These are phyloP conservation scores for Ochropacha duplaris DNA, from an alignment of 2,888 invertebrate species.

Conservation along the genomic window DNA sequence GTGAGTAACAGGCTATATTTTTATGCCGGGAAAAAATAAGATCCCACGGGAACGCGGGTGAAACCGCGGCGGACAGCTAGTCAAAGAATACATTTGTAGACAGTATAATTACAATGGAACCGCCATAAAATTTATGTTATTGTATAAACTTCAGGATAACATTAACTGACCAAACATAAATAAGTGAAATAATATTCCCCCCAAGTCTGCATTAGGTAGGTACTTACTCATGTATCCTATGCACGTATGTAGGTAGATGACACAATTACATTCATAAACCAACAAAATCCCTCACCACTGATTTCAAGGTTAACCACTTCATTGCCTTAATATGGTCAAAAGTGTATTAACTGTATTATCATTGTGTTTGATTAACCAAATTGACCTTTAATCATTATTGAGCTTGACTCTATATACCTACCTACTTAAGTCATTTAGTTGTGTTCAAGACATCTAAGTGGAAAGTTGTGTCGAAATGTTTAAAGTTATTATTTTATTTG, in stretches of 20 bases:
- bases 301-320: not conserved
- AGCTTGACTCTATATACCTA: not conserved
- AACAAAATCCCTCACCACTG: not conserved
- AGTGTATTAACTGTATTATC: not conserved
- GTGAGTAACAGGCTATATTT: no score
- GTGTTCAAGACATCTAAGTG: not conserved
- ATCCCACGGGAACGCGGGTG: no score
- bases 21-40: no score
- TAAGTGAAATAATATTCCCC: not conserved
- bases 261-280: not conserved
- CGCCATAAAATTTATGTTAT: not conserved
- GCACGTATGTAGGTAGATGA: not conserved
- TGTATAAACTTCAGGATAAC: not conserved
- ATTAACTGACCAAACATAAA: not conserved
- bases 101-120: no score
- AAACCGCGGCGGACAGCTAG: no score
- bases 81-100: no score
- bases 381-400: not conserved
- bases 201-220: not conserved
- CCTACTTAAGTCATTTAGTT: not conserved
- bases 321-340: not conserved
- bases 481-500: conserved; percentile 1
- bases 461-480: not conserved
- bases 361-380: not conserved
- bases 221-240: not conserved